These are phyloP conservation scores for Atractosteus spatula DNA, from an alignment of 2,113 vertebrate genomes.

Conservation along the genomic window DNA sequence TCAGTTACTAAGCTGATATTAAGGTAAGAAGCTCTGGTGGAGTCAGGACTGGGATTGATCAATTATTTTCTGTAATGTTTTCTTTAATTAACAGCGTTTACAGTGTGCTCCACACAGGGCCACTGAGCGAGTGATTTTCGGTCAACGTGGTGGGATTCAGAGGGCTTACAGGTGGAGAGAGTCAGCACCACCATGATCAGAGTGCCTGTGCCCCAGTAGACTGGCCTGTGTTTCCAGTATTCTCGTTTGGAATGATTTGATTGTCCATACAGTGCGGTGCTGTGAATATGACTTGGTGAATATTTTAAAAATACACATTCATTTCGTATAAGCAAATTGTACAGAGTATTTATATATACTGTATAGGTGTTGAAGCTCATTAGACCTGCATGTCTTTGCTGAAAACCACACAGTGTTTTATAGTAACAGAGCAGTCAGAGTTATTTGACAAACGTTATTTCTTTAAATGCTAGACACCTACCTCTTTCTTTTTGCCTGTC, in stretches of 20 bases:
- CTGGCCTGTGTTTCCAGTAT: background rate
- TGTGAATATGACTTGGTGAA: background rate
- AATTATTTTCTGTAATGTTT: slow-evolving; percentile 6
- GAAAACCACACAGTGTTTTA: slow-evolving; percentile 38
- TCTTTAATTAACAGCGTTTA: slow-evolving; percentile 6
- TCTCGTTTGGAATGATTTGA: background rate
- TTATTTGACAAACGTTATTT: background rate
- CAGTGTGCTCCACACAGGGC: background rate
- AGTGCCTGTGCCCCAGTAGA: background rate
- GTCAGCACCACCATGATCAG: background rate
- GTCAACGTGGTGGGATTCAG: background rate
- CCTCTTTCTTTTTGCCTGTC: slow-evolving; percentile 28
- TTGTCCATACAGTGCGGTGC: background rate
- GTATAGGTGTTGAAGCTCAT: no score
- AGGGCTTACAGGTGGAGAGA: background rate
- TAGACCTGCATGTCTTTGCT: no score
- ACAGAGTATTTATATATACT: no score
- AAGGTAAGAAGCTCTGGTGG: background rate
- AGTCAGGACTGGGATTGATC: background rate
- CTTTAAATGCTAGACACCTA: slow-evolving; percentile 50
- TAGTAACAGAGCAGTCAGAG: slow-evolving; percentile 29
- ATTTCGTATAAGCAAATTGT: no score
- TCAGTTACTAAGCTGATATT: slow-evolving; percentile 3
- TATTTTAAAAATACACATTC: background rate
- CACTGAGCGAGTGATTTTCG: background rate